phyloP scores from a whole-genome alignment of 2,113 vertebrate species.

The Sterrhoptilus dennistouni region DNA sequence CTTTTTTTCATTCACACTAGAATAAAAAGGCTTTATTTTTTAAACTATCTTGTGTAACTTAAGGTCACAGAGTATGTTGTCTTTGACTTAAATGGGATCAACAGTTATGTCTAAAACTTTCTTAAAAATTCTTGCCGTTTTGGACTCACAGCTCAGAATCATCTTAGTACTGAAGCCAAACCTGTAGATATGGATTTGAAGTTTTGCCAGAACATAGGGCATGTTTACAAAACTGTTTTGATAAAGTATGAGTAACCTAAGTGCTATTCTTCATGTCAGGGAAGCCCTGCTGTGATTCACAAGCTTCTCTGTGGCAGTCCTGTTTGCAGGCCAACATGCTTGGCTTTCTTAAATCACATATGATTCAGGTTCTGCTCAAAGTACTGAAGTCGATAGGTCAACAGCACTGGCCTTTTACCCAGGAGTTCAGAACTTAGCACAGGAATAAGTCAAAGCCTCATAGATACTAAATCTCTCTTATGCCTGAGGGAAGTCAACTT shows the following conservation, averaged over 20 bases:
- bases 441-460: not conserved
- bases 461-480: not conserved
- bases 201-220: not conserved
- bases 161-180: not conserved
- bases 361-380: not conserved
- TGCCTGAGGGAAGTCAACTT: not conserved
- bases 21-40: not conserved
- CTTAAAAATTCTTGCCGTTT: not conserved
- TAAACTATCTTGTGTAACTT: not conserved
- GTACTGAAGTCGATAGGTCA: not conserved
- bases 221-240: not conserved
- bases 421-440: not conserved
- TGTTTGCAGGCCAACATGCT: not conserved
- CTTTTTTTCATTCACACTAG: not conserved
- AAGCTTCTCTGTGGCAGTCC: not conserved
- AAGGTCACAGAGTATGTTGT: not conserved
- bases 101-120: not conserved
- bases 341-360: not conserved
- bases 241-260: not conserved
- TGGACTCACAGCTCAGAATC: not conserved
- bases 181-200: not conserved
- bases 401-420: not conserved
- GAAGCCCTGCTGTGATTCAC: not conserved
- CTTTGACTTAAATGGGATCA: not conserved
- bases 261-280: not conserved